Conservation (phyloP, 1,140 invertebrate species). For the Cydia pomonella region DNA sequence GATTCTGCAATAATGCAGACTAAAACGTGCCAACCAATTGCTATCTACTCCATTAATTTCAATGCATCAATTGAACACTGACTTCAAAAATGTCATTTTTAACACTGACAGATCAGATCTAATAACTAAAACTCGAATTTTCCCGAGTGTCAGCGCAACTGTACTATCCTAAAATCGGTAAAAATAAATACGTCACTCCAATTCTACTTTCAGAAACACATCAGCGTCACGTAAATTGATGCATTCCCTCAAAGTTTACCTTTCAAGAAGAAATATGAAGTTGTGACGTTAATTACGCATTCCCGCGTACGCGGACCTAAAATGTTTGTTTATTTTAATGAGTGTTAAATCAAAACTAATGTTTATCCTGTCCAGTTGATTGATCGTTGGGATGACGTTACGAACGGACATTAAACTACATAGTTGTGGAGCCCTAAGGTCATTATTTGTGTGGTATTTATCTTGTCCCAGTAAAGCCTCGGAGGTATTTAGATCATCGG, state of each 20-base stretch:
- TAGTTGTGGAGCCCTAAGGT: constrained; percentile 42
- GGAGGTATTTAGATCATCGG: neutral
- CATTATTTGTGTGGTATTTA: constrained; percentile 33
- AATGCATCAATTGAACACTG: too few species aligned
- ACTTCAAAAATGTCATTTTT: too few species aligned
- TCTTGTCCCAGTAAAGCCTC: neutral
- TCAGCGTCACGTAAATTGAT: constrained; percentile 9
- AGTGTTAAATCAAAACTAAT: constrained; percentile 57
- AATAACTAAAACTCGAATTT: too few species aligned
- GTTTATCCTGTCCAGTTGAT: constrained; percentile 58
- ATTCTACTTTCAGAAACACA: neutral
- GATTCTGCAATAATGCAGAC: too few species aligned
- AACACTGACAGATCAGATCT: too few species aligned
- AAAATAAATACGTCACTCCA: neutral
- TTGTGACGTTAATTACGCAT: constrained; percentile 56
- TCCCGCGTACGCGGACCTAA: constrained; percentile 40
- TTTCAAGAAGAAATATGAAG: constrained; percentile 46
- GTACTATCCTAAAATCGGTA: neutral
- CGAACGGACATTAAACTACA: constrained; percentile 39
- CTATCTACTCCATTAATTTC: too few species aligned
- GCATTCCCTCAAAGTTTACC: constrained; percentile 14
- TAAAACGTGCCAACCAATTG: too few species aligned
- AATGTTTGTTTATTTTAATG: constrained; percentile 60
- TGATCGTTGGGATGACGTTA: constrained; percentile 48
- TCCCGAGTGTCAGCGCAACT: too few species aligned